Conservation (phyloP, 2,797 vertebrate genomes). For the Micromesistius poutassou region DNA sequence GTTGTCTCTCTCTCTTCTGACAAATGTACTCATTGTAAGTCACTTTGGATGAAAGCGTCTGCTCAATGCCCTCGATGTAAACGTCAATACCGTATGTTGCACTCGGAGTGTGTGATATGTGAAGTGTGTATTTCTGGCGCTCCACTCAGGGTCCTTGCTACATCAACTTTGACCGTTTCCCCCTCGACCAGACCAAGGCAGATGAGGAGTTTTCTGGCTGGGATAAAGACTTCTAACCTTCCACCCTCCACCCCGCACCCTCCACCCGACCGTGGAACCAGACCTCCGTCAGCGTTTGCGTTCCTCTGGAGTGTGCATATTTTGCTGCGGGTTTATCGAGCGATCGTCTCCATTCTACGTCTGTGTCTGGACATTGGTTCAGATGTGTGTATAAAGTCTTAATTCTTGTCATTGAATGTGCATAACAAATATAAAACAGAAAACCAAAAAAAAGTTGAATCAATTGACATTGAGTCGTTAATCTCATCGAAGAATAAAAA, state of each 20-base stretch:
- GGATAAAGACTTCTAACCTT: constrained; percentile 68
- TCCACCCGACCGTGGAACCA: not conserved
- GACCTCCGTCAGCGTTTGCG: not conserved
- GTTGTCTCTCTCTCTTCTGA: too few species aligned
- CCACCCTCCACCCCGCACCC: not conserved
- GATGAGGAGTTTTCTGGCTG: constrained; percentile 74
- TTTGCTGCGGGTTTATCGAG: not conserved
- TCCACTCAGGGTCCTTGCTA: constrained; percentile 76
- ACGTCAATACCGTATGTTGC: not conserved
- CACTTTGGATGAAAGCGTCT: too few species aligned
- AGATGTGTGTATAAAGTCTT: constrained; percentile 3
- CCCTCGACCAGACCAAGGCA: constrained; percentile 60
- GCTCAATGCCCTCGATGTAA: too few species aligned
- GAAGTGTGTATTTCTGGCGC: not conserved
- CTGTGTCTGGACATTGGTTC: not conserved
- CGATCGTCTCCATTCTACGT: not conserved
- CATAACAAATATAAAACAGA: not conserved
- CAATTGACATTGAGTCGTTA: not conserved
- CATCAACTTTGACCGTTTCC: constrained; percentile 78
- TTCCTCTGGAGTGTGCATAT: not conserved
- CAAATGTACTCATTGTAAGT: too few species aligned
- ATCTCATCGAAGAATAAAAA: not conserved
- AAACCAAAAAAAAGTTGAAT: not conserved
- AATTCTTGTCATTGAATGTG: not conserved
- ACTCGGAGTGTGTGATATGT: not conserved